These are phyloP conservation scores for Dendrocincla tyrannina DNA, from an alignment of 2,797 vertebrate genomes.

Conservation along the genomic window DNA sequence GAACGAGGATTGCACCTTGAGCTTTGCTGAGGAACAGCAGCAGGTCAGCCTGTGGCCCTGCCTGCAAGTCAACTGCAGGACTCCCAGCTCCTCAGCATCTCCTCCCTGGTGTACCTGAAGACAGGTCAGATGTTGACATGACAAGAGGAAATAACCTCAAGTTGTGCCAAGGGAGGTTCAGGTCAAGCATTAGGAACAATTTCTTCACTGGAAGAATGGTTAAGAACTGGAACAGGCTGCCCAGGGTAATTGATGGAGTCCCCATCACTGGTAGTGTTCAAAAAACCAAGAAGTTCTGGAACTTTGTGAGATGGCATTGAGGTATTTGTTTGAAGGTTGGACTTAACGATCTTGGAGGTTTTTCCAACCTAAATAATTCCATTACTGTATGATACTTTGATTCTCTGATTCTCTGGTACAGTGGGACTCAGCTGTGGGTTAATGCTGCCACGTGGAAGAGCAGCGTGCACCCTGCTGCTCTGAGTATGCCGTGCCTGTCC, in stretches of 20 bases:
- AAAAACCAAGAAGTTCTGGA: neutral
- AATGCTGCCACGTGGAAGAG: accelerated
- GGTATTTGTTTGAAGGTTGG: neutral
- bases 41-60: neutral
- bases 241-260: neutral
- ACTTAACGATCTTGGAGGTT: neutral
- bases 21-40: neutral
- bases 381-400: too few relatives aligned
- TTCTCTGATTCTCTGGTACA: accelerated
- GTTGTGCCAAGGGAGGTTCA: neutral
- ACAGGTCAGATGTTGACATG: neutral
- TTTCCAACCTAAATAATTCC: neutral
- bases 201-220: neutral
- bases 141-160: neutral
- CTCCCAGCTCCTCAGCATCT: neutral
- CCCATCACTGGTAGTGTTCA: neutral
- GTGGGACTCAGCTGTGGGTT: neutral
- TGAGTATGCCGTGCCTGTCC: neutral
- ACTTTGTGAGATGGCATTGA: neutral
- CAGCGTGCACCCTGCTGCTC: accelerated
- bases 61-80: neutral
- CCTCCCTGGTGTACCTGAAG: neutral
- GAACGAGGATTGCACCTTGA: neutral
- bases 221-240: neutral
- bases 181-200: neutral